Base-by-base conservation (phyloP, 2,797 vertebrate genomes). In the Garrulus glandarius region DNA sequence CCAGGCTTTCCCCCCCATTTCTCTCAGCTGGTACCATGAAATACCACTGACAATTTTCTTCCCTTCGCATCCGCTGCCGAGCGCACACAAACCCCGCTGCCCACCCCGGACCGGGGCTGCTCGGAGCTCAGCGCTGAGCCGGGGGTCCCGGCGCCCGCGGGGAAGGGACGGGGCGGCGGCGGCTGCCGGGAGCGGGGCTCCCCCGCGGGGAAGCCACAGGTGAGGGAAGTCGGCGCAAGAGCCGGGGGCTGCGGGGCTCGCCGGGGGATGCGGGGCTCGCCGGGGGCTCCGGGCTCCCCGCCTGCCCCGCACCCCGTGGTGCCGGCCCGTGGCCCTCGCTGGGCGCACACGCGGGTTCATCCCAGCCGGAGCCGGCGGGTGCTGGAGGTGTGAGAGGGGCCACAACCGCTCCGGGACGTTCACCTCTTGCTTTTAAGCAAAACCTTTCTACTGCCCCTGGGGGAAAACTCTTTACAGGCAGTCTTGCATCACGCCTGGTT, bases 201-300 rank as follows among this genome's bases (percentile, higher is more conserved):
- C 44, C 34, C 70, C 13, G 37, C 34, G 52, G 82, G 46, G 83
- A 57, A 68, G 77, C 92, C 72, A 43, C 87, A 53, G 69, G 84
- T 41, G 90, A 47, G 84, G 72, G 87, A 67, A 83, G 61, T 15
- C 11, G 9, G 47, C 4, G 18, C 76, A n/a, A 5, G 37, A 65
- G 68, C 67, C 55, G 43, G 26, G 37, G 98, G 99, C 98, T 6
- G 98, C 98, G 95, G 65, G 34, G 59, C 50, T 55, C 22, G 6
- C 7, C 6, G 37, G 37, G 37, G 36, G 36, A 9, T 36, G 36
- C 36, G 36, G 36, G 36, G 36, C 36, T 36, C 36, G 37, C 37
- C 37, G 37, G 37, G 37, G 37, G 37, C 5, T n/a, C 43, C 11
- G 34, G 15, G 26, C 27, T 17, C 39, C 59, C 46, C 18, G n/a